Evolutionary conservation across 1,140 invertebrate genomes (phyloP), one percentile per base, ranked within the genome.

Genomic region (Gonatopus flavifemur): DNA sequence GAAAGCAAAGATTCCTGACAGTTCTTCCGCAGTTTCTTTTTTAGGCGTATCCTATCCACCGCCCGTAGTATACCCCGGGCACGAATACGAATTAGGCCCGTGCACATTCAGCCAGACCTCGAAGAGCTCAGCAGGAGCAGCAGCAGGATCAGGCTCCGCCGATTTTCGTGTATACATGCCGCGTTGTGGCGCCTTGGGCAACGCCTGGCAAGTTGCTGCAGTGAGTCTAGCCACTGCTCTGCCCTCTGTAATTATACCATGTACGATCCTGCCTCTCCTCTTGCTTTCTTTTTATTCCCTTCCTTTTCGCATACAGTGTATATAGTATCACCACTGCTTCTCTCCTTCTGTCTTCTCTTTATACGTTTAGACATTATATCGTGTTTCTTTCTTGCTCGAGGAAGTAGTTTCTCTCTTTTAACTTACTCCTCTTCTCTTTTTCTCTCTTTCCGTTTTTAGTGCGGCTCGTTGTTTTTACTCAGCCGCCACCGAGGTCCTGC

Each of bases 161-260:
- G 52, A 64, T 65, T 68, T 68, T 65, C 49, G 66, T 63, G 57
- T 59, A 64, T 56, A 39, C 57, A n/a, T n/a, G n/a, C n/a, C n/a
- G n/a, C n/a, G n/a, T n/a, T n/a, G n/a, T 61, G 55, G 39, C 44
- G 62, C 64, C 66, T 66, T 64, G 46, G 65, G 66, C 62, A 55
- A 58, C 62, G 52, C 52, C 57, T n/a, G n/a, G n/a, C 61, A 41
- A 60, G 53, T 67, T 64, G 65, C 63, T 62, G 56, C 51, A 57
- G 62, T 49, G 58, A 61, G 68, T 70, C 68, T 70, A 70, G 68
- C 68, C 68, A 70, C 68, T 55, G 68, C 65, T 64, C 48, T 53
- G 24, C 36, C 18, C 42, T 62, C 67, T 69, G 64, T 69, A 69
- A 69, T 69, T 69, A 69, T 70, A 66, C 48, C 66, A 49, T 63